A percentile compares a stretch with the other conserved stretches of the same genome.
phyloP scores from a whole-genome alignment of 2,113 vertebrate species.

The Plotosus lineatus region DNA sequence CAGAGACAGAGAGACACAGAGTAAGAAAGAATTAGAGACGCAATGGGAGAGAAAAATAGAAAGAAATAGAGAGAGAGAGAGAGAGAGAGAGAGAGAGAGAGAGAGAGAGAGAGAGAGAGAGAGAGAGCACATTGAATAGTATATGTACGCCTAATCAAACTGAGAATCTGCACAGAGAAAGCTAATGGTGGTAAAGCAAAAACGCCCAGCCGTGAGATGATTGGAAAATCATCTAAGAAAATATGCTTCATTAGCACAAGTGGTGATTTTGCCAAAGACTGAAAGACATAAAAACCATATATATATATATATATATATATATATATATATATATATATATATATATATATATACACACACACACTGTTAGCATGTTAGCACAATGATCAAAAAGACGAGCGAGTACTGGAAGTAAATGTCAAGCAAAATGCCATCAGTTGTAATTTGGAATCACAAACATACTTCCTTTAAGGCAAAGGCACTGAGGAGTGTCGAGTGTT shows the following conservation, averaged over 20 bases:
- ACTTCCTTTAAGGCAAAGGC: background rate
- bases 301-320: too few species aligned
- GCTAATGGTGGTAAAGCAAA: background rate
- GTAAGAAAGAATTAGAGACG: too few species aligned
- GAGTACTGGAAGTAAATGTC: conserved; percentile 45
- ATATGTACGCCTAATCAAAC: conserved; percentile 20
- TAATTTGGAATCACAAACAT: conserved; percentile 30
- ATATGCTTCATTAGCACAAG: conserved; percentile 53
- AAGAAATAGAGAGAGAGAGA: background rate
- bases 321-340: too few species aligned
- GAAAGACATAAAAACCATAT: background rate
- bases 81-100: too few species aligned
- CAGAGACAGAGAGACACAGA: too few species aligned
- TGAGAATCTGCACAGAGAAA: background rate
- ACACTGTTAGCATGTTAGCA: too few species aligned
- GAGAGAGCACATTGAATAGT: background rate
- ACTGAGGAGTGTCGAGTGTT: background rate
- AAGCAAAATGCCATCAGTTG: conserved; percentile 48
- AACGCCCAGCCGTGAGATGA: conserved; percentile 27
- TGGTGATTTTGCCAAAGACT: conserved; percentile 31
- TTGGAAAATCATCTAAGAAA: conserved; percentile 40
- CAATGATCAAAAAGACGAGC: conserved; percentile 7
- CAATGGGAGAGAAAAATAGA: background rate
- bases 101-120: too few species aligned
- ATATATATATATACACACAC: too few species aligned